These are phyloP conservation scores for Bombus breviceps DNA, from an alignment of 1,140 invertebrate species.

Conservation along the genomic window DNA sequence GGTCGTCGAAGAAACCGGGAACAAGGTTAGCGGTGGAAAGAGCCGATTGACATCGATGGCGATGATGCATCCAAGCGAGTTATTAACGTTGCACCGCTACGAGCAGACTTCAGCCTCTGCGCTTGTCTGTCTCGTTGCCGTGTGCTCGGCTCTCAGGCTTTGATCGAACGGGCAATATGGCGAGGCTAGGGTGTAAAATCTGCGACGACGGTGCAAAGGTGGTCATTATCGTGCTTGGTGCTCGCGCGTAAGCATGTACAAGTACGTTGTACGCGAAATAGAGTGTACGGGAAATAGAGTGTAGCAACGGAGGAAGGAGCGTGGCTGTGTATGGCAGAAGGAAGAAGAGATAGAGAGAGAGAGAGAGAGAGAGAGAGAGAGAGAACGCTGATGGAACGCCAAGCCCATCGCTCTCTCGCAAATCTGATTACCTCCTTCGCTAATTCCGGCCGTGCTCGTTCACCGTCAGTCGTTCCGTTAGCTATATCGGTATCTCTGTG, in stretches of 20 bases:
- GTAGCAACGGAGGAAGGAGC: background rate
- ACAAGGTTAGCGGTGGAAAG: slow-evolving; percentile 25
- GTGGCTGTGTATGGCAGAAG: background rate
- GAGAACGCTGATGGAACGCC: slow-evolving; percentile 60
- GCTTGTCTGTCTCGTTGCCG: background rate
- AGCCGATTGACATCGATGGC: background rate
- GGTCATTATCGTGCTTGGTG: background rate
- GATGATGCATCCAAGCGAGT: slow-evolving; percentile 47
- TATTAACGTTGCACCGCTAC: slow-evolving; percentile 43
- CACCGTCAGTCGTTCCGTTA: slow-evolving; percentile 13
- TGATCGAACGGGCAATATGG: slow-evolving; percentile 58
- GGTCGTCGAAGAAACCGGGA: slow-evolving; percentile 27
- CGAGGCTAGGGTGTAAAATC: slow-evolving; percentile 26
- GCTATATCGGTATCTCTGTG: background rate
- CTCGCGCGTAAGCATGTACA: background rate
- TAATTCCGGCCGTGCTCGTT: slow-evolving; percentile 33
- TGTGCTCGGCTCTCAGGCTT: slow-evolving; percentile 49
- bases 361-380: slow-evolving; percentile 33
- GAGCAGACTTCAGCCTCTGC: background rate
- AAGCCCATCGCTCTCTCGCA: slow-evolving; percentile 60
- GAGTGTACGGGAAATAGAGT: no score
- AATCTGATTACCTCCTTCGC: slow-evolving; percentile 61
- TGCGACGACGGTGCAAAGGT: slow-evolving; percentile 22
- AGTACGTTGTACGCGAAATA: background rate
- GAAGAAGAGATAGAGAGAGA: background rate